These are phyloP conservation scores for Pteropus rufus DNA, from an alignment of 2,797 vertebrate species.

Conservation along the genomic window DNA sequence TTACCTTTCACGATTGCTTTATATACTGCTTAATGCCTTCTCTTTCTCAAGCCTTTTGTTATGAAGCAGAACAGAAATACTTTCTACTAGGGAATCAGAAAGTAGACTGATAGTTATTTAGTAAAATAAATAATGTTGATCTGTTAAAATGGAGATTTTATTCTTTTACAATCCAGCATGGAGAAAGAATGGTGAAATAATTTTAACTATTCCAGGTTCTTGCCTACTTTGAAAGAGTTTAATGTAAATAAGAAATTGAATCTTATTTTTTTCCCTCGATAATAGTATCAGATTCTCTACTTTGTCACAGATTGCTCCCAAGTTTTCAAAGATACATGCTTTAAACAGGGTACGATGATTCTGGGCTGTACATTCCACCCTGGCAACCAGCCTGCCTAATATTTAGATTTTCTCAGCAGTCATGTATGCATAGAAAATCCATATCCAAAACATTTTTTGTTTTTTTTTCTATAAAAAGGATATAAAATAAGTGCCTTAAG, in stretches of 20 bases:
- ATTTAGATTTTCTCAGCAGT: conserved; percentile 6
- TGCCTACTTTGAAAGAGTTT: conserved; percentile 28
- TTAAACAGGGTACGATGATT: neutral
- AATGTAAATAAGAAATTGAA: neutral
- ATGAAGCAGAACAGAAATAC: conserved; percentile 19
- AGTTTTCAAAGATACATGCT: neutral
- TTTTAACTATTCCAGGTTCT: neutral
- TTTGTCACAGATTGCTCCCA: neutral
- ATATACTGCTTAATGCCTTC: neutral
- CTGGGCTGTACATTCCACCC: neutral
- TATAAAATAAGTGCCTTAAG: conserved; percentile 28
- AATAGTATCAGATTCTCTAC: neutral
- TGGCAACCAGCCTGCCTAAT: neutral
- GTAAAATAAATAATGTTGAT: neutral
- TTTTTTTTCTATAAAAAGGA: conserved; percentile 7
- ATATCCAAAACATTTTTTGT: neutral
- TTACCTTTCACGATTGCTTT: neutral
- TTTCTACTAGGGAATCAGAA: neutral
- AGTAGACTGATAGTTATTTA: neutral
- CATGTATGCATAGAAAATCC: conserved; percentile 25
- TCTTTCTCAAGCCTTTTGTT: conserved; percentile 18
- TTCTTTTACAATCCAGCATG: neutral
- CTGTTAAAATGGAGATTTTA: neutral
- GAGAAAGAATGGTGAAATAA: neutral
- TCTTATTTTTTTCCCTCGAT: neutral